Conservation (phyloP, 2,797 vertebrate genomes). For the Borostomias antarcticus region DNA sequence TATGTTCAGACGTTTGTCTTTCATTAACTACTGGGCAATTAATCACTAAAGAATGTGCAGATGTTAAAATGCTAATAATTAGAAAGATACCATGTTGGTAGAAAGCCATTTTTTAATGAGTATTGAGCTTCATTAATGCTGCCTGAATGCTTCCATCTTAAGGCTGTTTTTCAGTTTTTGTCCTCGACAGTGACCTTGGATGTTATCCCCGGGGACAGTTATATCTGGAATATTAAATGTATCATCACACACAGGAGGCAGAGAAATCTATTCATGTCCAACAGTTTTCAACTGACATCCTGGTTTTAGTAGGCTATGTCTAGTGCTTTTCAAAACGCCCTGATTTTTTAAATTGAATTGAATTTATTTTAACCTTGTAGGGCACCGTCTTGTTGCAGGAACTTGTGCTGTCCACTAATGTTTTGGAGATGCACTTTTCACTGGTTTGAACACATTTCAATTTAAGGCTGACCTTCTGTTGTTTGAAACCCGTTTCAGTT, state of each 20-base stretch:
- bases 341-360: too few species aligned
- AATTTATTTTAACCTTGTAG: too few species aligned
- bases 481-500: too few species aligned
- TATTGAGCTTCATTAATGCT: background rate
- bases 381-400: too few species aligned
- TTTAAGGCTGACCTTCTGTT: too few species aligned
- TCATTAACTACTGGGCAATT: background rate
- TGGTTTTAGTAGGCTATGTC: background rate
- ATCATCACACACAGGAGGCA: background rate
- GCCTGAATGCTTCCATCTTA: background rate
- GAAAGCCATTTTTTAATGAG: background rate
- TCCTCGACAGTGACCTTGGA: background rate
- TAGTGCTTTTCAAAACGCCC: too few species aligned
- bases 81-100: background rate
- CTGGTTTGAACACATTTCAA: too few species aligned
- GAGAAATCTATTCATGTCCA: background rate
- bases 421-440: too few species aligned
- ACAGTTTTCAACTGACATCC: background rate
- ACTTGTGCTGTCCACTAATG: too few species aligned
- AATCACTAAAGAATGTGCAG: background rate
- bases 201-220: background rate
- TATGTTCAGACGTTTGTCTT: background rate
- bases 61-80: background rate
- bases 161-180: background rate
- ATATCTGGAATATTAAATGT: background rate